Conservation (phyloP, 2,888 invertebrate species). For the Harpalus rufipes region DNA sequence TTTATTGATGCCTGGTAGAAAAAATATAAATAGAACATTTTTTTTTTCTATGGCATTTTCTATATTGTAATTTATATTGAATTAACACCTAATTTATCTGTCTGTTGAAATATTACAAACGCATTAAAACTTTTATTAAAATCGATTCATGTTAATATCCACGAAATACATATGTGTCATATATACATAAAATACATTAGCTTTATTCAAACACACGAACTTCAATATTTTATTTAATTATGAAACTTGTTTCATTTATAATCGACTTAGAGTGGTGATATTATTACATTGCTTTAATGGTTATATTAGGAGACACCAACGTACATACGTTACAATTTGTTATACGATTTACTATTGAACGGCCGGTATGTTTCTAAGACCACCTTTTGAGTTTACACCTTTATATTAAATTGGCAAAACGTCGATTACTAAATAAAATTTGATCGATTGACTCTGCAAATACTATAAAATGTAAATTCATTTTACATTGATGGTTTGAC, state of each 20-base stretch:
- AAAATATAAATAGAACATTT: neutral
- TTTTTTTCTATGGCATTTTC: neutral
- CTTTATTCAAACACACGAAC: neutral
- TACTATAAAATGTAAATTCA: too few species aligned
- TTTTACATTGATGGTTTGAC: too few species aligned
- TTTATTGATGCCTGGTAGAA: neutral
- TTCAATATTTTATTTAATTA: slow-evolving; percentile 3
- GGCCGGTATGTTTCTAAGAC: neutral
- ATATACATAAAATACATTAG: neutral
- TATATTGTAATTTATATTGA: neutral
- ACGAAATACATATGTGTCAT: neutral
- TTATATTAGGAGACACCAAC: neutral
- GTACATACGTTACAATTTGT: neutral
- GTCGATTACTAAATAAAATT: too few species aligned
- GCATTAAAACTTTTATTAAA: neutral
- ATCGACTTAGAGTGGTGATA: neutral
- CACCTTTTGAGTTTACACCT: neutral
- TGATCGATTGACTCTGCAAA: too few species aligned
- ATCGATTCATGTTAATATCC: slow-evolving; percentile 2
- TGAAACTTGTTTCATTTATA: neutral
- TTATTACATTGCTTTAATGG: neutral
- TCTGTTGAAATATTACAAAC: neutral
- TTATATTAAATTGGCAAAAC: neutral
- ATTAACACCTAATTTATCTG: neutral
- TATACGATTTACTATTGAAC: neutral